Base-by-base conservation (phyloP, 2,888 invertebrate genomes). In the Trypoxylon attenuatum region DNA sequence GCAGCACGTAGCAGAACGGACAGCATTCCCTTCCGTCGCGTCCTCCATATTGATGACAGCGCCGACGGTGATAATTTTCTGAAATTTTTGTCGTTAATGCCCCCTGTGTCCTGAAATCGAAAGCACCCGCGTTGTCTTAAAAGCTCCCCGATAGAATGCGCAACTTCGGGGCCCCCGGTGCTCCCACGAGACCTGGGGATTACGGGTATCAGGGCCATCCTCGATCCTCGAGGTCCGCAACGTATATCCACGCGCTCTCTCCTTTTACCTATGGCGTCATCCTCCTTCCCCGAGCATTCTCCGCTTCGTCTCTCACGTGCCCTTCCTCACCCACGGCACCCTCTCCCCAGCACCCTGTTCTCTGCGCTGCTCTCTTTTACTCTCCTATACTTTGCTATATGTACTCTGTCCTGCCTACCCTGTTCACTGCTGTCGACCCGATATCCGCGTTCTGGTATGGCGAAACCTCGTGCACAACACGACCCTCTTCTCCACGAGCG, bases 1-100 rank as follows among this genome's bases (percentile, higher is more conserved):
- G 59, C 62, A 59, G 65, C 65, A 74, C 77, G 66, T 59, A 67
- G 62, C 69, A 61, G 76, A 68, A 71, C 71, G 74, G 55, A 69
- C 73, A 56, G 77, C 71, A 68, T 71, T 77, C 69, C 70, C 70
- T 68, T 76, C 72, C 67, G 70, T 73, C 71, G 80, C 82, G 83
- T 82, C 84, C 87, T 87, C 89, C 89, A 89, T 89, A 88, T 90
- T 90, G 90, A 90, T 90, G 90, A 89, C 91, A 91, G 91, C 91
- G 91, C 91, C 90, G 89, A 89, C 90, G 87, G 90, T 91, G 91
- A 90, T 90, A 90, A 91, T 90, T 90, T 89, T 88, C 87, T 87
- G 90, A 90, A 90, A 90, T 90, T 90, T 91, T 90, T 89, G 89
- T 89, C 88, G 89, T 88, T 88, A 90, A 91, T 91, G 91, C 91